phyloP scores from a whole-genome alignment of 2,113 vertebrate genomes.

The Lathamus discolor region DNA sequence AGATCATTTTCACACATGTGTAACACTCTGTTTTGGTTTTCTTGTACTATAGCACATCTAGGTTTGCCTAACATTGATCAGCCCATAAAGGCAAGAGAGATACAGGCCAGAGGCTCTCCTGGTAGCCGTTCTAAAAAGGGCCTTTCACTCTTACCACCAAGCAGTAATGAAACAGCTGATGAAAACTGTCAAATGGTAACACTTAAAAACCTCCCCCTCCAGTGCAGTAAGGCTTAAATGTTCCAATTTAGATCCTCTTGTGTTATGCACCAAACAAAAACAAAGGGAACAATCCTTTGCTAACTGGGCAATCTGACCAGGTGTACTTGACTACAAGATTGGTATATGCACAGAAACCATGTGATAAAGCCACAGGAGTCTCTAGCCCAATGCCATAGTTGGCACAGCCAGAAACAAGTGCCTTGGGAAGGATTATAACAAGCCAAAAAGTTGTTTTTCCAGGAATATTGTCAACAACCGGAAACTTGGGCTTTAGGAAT shows the following conservation, averaged over 20 bases:
- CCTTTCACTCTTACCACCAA: neutral
- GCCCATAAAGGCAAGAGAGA: neutral
- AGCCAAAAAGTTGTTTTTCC: neutral
- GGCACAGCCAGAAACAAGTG: neutral
- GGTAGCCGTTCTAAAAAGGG: neutral
- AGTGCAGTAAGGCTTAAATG: neutral
- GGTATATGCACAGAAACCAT: neutral
- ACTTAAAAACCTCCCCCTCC: neutral
- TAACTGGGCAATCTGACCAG: neutral
- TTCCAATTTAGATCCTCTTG: neutral
- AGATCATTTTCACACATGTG: neutral
- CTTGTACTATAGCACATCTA: neutral
- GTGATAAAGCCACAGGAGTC: neutral
- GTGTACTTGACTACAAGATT: neutral
- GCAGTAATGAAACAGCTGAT: neutral
- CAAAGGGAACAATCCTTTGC: neutral
- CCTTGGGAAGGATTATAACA: neutral
- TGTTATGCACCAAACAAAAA: neutral
- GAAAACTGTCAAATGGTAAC: neutral
- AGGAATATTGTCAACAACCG: neutral
- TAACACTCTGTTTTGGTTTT: neutral
- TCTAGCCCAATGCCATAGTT: neutral
- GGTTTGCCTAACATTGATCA: neutral
- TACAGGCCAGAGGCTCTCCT: neutral
- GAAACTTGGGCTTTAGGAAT: neutral